These are phyloP conservation scores for Turdus rufiventris DNA, from an alignment of 2,113 vertebrate genomes.

Conservation along the genomic window DNA sequence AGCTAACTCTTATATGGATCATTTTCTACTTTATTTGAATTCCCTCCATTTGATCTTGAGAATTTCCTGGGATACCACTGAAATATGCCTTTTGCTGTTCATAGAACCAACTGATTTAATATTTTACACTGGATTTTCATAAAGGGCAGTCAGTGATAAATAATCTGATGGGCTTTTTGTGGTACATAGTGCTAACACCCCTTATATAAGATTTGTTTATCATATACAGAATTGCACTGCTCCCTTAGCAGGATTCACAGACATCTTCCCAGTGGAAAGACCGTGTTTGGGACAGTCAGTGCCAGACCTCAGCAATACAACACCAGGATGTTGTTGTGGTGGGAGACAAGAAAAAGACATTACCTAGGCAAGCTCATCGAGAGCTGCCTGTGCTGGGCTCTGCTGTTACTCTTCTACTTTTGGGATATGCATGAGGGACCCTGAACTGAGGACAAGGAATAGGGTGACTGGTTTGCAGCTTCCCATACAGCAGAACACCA, in stretches of 20 bases:
- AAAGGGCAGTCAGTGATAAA: neutral
- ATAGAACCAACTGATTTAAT: neutral
- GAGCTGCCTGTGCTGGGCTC: neutral
- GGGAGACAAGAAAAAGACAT: neutral
- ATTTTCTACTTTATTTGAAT: neutral
- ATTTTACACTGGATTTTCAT: neutral
- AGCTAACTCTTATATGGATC: neutral
- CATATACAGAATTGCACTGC: neutral
- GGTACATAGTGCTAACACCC: neutral
- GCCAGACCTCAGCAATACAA: neutral
- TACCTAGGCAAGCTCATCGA: neutral
- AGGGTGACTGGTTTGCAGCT: neutral
- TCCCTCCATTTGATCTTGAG: neutral
- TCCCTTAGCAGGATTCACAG: neutral
- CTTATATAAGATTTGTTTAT: neutral
- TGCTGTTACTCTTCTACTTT: neutral
- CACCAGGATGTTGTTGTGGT: neutral
- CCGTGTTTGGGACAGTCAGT: neutral
- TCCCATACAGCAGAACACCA: neutral
- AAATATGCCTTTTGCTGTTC: neutral
- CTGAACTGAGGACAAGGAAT: neutral
- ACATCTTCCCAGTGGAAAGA: neutral
- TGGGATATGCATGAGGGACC: neutral
- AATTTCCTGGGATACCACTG: neutral
- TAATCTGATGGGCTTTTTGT: neutral